Evolutionary conservation across 2,888 invertebrate species (phyloP).

Genomic region (Automeris io): DNA sequence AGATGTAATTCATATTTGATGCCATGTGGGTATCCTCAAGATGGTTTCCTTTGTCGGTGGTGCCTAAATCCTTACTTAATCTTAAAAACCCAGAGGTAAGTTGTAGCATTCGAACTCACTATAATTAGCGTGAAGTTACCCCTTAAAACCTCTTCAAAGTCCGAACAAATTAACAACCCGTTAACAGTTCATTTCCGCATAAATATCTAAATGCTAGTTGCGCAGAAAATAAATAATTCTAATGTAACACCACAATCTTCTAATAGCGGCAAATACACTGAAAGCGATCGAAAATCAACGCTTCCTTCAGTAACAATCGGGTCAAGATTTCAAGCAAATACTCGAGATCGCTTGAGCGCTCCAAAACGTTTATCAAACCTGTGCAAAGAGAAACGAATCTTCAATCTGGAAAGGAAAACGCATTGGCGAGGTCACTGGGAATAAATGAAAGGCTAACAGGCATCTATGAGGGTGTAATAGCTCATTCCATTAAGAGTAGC

Average conservation of each 20-base stretch:
- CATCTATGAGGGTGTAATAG: constrained; percentile 19
- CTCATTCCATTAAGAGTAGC: constrained; percentile 17
- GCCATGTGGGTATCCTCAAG: no score
- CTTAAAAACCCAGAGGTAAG: no score
- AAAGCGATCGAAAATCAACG: neutral
- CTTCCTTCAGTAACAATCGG: constrained; percentile 6
- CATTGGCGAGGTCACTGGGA: constrained; percentile 22
- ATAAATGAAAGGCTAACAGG: constrained; percentile 43
- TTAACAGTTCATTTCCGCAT: no score
- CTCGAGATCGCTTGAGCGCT: neutral
- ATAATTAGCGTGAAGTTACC: no score
- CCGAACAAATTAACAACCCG: no score
- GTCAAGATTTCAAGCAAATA: constrained; percentile 16
- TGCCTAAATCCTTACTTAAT: no score
- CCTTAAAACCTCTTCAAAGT: no score
- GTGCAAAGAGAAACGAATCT: constrained; percentile 4
- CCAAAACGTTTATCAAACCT: neutral
- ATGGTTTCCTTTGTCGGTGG: no score
- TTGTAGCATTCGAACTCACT: no score
- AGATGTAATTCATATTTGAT: no score
- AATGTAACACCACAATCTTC: neutral
- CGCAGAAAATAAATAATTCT: neutral
- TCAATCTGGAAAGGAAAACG: constrained; percentile 18
- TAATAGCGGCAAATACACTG: neutral
- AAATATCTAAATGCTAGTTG: no score